Conservation (phyloP, 2,113 vertebrate species). For the Lophius piscatorius region DNA sequence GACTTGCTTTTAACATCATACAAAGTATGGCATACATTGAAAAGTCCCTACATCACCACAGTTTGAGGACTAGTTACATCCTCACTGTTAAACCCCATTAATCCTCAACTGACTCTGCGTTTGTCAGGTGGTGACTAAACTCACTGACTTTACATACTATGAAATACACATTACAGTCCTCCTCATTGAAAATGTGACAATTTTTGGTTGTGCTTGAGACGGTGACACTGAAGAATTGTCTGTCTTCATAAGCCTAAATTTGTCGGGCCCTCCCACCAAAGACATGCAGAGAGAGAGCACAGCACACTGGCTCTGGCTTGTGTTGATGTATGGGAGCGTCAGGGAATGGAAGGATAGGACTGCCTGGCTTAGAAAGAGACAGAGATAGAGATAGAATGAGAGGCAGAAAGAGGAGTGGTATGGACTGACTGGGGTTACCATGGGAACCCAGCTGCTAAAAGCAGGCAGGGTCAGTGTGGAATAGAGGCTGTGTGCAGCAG, state of each 20-base stretch:
- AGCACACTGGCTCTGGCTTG: conserved; percentile 43
- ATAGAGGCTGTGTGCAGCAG: conserved; percentile 53
- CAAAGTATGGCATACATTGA: too few species aligned
- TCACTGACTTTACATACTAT: background rate
- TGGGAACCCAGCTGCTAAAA: conserved; percentile 80
- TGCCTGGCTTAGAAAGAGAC: conserved; percentile 64
- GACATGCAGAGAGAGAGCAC: conserved; percentile 27
- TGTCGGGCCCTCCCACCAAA: conserved; percentile 30
- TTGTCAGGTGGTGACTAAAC: background rate
- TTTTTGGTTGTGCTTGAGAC: conserved; percentile 43
- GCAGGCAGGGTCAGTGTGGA: conserved; percentile 73
- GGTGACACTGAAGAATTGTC: conserved; percentile 31
- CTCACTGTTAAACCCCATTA: too few species aligned
- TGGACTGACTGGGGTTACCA: conserved; percentile 76
- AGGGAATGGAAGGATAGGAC: conserved; percentile 68
- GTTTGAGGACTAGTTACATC: too few species aligned
- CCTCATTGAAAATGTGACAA: conserved; percentile 15
- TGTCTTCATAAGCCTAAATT: conserved; percentile 32
- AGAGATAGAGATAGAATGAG: conserved; percentile 17
- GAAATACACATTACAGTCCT: background rate
- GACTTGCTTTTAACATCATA: too few species aligned
- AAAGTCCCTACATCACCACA: too few species aligned
- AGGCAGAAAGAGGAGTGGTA: conserved; percentile 63
- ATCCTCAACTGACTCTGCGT: conserved; percentile 6
- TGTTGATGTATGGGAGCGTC: conserved; percentile 64